Evolutionary conservation across 2,113 vertebrate species (phyloP).

Genomic region (Canis aureus): DNA sequence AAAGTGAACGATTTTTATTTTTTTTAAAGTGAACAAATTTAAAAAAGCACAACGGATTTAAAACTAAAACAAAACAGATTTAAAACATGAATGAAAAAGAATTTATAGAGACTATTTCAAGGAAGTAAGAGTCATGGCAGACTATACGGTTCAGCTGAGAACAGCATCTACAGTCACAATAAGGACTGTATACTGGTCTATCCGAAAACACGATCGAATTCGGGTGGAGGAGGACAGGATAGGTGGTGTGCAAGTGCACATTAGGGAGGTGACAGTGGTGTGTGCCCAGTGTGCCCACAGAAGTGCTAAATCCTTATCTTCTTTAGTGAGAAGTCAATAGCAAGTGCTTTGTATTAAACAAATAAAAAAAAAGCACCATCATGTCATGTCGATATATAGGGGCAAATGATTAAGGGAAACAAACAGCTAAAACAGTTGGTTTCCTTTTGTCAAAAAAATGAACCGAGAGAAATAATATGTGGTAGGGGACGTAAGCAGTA

Average conservation of each 20-base stretch:
- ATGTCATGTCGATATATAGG: background rate
- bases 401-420: background rate
- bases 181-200: background rate
- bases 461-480: background rate
- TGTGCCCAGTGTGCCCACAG: too few relatives aligned
- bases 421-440: background rate
- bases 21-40: background rate
- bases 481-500: background rate
- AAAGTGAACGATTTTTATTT: background rate
- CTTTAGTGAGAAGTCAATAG: background rate
- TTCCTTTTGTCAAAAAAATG: constrained; percentile 7
- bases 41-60: background rate
- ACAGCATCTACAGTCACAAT: background rate
- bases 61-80: background rate
- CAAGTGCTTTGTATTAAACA: background rate
- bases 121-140: background rate
- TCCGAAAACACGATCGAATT: background rate
- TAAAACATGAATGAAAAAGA: background rate
- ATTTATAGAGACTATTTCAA: background rate
- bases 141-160: background rate
- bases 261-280: accelerated
- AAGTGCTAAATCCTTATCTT: background rate
- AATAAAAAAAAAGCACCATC: background rate
- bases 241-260: background rate
- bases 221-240: background rate